Evolutionary conservation across 2,797 vertebrate species (phyloP).

Genomic region (Eidolon dupreanum): DNA sequence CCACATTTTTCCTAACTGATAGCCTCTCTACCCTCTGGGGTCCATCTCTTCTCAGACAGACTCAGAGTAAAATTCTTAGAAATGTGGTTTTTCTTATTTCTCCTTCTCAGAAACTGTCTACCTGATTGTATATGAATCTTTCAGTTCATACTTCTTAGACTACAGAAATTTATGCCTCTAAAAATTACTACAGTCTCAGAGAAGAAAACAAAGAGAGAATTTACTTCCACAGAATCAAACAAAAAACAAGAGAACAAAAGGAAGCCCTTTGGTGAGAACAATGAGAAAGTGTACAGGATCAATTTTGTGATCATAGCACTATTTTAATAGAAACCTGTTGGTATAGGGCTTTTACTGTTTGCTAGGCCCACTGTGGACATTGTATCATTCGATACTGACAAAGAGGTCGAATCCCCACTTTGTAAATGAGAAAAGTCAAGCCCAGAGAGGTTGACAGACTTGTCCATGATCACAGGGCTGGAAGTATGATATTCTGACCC

Average conservation of each 20-base stretch:
- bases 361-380: background rate
- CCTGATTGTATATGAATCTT: background rate
- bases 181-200: background rate
- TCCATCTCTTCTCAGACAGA: background rate
- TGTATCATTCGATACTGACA: background rate
- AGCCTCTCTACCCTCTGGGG: background rate
- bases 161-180: background rate
- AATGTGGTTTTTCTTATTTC: background rate
- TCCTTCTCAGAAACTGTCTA: background rate
- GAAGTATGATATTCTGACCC: background rate
- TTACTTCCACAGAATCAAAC: background rate
- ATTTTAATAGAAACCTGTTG: background rate
- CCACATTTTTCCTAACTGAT: background rate
- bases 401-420: background rate
- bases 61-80: background rate
- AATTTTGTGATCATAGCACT: background rate
- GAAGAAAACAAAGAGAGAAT: background rate
- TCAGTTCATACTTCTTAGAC: background rate
- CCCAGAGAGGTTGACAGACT: background rate
- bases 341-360: background rate
- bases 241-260: constrained; percentile 3
- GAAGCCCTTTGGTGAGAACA: background rate
- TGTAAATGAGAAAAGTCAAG: background rate
- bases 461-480: background rate
- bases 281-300: background rate